Conservation (phyloP, 2,888 invertebrate species). For the Clitarchus hookeri region DNA sequence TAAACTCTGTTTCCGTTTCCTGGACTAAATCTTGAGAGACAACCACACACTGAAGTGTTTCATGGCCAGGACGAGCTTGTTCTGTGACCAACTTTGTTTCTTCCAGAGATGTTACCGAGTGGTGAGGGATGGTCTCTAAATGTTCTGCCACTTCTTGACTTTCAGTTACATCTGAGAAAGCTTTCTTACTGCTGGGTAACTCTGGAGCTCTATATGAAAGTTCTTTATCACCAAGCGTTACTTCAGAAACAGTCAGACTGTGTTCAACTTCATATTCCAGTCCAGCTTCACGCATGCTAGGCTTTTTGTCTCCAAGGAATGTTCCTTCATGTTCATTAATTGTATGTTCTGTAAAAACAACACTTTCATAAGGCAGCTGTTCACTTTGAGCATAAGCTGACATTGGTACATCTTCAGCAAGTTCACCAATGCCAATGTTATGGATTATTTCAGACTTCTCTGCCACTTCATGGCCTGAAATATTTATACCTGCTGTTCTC, state of each 20-base stretch:
- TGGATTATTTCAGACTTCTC: conserved; percentile 62
- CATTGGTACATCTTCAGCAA: conserved; percentile 44
- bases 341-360: conserved; percentile 62
- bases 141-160: conserved; percentile 41
- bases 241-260: conserved; percentile 56
- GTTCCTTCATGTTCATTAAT: conserved; percentile 53
- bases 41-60: conserved; percentile 46
- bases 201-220: conserved; percentile 50
- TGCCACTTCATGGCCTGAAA: conserved; percentile 62
- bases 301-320: conserved; percentile 52
- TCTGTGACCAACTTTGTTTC: conserved; percentile 45
- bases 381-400: conserved; percentile 55
- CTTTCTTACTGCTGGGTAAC: conserved; percentile 51
- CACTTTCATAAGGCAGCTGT: conserved; percentile 60
- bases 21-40: conserved; percentile 50
- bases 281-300: conserved; percentile 54
- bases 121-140: conserved; percentile 30
- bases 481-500: conserved; percentile 59
- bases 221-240: conserved; percentile 56
- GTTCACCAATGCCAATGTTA: conserved; percentile 53
- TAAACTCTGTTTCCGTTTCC: conserved; percentile 50
- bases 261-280: conserved; percentile 53
- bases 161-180: conserved; percentile 52
- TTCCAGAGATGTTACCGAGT: conserved; percentile 35
- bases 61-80: conserved; percentile 47